A percentile compares a stretch with the other conserved stretches of the same genome.
These are phyloP conservation scores for Hipparchia sbordonii DNA, from an alignment of 2,888 invertebrate species.

Conservation along the genomic window DNA sequence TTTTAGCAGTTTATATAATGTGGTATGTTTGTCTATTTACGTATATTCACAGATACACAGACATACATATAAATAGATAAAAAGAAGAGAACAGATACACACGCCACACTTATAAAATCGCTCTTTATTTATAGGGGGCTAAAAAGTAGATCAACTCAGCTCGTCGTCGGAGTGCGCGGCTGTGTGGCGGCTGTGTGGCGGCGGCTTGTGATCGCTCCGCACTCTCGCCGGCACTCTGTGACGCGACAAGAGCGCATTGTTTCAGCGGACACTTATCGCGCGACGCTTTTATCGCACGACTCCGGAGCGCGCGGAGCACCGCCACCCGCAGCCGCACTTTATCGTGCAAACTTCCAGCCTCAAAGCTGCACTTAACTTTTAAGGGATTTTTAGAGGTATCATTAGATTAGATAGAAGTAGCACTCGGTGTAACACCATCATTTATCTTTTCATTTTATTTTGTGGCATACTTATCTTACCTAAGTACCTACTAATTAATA, in stretches of 20 bases:
- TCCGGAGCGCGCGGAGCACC: neutral
- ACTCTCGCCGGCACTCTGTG: neutral
- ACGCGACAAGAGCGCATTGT: slow-evolving; percentile 1
- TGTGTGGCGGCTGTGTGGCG: no score
- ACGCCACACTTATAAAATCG: no score
- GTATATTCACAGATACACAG: no score
- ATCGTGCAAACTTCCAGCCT: neutral
- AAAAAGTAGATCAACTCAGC: neutral
- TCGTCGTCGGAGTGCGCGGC: neutral
- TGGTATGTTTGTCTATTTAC: no score
- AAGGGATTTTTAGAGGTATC: neutral
- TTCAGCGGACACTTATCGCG: slow-evolving; percentile 3
- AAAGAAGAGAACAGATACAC: no score
- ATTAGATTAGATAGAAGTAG: neutral
- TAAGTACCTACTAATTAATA: no score
- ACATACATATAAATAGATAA: no score
- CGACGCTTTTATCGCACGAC: slow-evolving; percentile 1
- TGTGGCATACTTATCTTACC: neutral
- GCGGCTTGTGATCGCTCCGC: neutral
- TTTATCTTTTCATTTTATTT: neutral
- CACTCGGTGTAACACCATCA: neutral
- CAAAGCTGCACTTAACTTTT: neutral
- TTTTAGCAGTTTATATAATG: no score
- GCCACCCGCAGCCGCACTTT: neutral
- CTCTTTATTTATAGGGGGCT: no score